These are phyloP conservation scores for Dysidea cf. avara DNA, from an alignment of 37 sponge, comb jelly and placozoan species.

Conservation along the genomic window DNA sequence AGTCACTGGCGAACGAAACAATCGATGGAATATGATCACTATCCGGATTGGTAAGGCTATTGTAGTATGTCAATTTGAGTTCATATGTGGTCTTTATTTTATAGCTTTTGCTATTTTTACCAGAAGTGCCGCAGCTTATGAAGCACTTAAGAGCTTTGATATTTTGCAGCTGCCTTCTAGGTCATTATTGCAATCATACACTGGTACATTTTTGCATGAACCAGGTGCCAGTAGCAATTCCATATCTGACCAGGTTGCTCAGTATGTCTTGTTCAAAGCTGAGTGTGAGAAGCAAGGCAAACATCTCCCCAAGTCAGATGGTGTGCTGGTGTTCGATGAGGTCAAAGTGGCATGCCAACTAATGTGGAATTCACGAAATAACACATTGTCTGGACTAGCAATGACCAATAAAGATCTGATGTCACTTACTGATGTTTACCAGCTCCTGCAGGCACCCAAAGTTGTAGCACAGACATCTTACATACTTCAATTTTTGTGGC, in stretches of 20 bases:
- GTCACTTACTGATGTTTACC: background rate
- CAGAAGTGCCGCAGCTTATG: constrained; percentile 9
- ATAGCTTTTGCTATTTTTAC: no score
- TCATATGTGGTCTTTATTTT: no score
- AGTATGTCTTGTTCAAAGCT: background rate
- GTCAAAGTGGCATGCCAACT: no score
- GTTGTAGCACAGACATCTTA: constrained; percentile 1
- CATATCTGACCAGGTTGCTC: background rate
- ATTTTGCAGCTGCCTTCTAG: no score
- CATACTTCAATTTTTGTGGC: no score
- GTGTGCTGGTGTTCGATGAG: no score
- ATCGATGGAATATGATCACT: constrained; percentile 11
- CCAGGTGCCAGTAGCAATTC: background rate
- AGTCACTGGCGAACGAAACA: background rate
- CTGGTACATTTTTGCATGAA: constrained; percentile 10
- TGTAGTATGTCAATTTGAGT: no score
- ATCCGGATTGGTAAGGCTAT: background rate
- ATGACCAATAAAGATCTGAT: background rate
- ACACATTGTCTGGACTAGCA: no score
- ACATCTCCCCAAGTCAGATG: no score
- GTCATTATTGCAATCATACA: constrained; percentile 8
- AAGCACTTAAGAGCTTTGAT: constrained; percentile 12
- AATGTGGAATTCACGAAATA: background rate
- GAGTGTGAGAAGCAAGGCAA: no score
- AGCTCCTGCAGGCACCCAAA: background rate